Evolutionary conservation across 2,888 invertebrate genomes (phyloP), one percentile per base, ranked within the genome.

Genomic region (Blastobasis adustella): DNA sequence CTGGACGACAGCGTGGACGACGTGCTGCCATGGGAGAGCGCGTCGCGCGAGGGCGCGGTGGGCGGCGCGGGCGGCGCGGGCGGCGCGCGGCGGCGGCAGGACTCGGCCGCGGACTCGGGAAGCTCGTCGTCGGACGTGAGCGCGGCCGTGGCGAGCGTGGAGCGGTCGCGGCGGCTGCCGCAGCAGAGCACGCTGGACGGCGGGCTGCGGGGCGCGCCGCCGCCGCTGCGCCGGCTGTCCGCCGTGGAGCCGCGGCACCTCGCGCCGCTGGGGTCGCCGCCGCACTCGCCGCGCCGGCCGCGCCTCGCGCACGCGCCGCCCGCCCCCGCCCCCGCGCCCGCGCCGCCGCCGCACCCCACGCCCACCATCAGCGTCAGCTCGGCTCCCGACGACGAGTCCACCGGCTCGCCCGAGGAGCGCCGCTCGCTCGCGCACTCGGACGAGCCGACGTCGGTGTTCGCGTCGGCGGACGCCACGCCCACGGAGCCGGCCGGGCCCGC

Each of bases 81-180:
- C 44, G 67, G 62, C 47, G 66, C 67, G 39, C 66, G 57, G 43
- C 76, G 79, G 47, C 80, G 93, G 37, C 93, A 93, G 71, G 93
- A 93, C 76, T 93, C 93, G 5, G 83, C 90, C 9, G 79, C 93
- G 46, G 93, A 93, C 76, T 93, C 93, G 10, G 93, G 91, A 67
- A 92, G 92, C 69, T 93, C 93, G n/a, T 93, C 93, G 8, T 94
- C 94, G 23, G 95, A 95, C 73, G 90, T 93, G 57, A 93, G 93
- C 71, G 71, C 82, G 4, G 88, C 91, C 47, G 81, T 61, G 89
- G 92, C 58, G 4, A 91, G 90, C 57, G 85, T 46, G 92, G 61
- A 84, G 93, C 62, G 90, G 42, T 23, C 91, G 62, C 90, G 93
- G 55, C 91, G 92, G 43, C 82, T 94, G 56, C 90, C 90, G 49